phyloP scores from a whole-genome alignment of 2,888 invertebrate genomes.

The Merodon equestris region DNA sequence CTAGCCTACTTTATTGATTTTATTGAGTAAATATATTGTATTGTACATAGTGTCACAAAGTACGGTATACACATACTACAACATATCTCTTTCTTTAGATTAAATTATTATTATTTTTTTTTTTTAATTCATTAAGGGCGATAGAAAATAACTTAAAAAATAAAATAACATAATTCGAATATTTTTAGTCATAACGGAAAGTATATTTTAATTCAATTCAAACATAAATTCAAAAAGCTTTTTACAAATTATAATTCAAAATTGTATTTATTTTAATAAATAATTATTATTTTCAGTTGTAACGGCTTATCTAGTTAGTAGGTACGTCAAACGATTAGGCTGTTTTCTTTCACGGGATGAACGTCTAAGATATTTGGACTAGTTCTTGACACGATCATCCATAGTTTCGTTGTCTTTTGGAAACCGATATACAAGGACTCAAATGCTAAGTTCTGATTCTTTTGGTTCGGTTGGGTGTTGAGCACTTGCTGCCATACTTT shows the following conservation, averaged over 20 bases:
- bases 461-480: slow-evolving; percentile 4
- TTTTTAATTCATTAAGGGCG: too few relatives aligned
- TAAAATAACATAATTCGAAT: too few relatives aligned
- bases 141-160: too few relatives aligned
- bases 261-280: slow-evolving; percentile 4
- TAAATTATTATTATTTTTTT: too few relatives aligned
- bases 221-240: too few relatives aligned
- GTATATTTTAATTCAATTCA: too few relatives aligned
- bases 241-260: neutral
- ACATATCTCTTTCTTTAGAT: too few relatives aligned
- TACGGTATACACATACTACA: too few relatives aligned
- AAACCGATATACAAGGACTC: slow-evolving; percentile 6
- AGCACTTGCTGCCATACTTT: neutral
- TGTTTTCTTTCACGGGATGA: slow-evolving; percentile 15
- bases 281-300: neutral
- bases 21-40: too few relatives aligned
- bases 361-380: slow-evolving; percentile 2
- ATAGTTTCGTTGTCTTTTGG: slow-evolving; percentile 4
- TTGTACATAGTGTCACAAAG: too few relatives aligned
- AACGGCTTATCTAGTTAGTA: slow-evolving; percentile 1
- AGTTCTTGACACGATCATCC: neutral
- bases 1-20: too few relatives aligned
- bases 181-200: too few relatives aligned
- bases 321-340: slow-evolving; percentile 9
- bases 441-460: slow-evolving; percentile 7